phyloP scores from a whole-genome alignment of 2,797 vertebrate genomes.

The Gorsachius magnificus region DNA sequence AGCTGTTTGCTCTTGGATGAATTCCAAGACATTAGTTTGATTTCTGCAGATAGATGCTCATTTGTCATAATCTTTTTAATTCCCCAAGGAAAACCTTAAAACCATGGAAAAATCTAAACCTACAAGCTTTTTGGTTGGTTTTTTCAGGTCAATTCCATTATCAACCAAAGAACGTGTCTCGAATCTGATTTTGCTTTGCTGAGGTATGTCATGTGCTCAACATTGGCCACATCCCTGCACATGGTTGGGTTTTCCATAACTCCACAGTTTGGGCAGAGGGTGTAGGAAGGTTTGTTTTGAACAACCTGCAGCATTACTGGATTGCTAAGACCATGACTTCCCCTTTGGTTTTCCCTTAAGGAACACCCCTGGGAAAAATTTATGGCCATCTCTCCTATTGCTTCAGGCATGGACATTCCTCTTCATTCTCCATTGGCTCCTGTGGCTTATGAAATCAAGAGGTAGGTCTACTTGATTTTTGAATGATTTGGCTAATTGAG shows the following conservation, averaged over 20 bases:
- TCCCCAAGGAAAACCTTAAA: background rate
- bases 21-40: background rate
- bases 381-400: background rate
- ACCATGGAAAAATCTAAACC: background rate
- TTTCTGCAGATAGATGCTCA: background rate
- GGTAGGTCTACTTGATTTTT: background rate
- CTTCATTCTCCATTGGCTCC: background rate
- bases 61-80: background rate
- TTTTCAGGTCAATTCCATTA: background rate
- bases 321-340: background rate
- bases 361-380: background rate
- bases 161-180: background rate
- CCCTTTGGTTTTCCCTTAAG: background rate
- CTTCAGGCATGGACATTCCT: background rate
- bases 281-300: background rate
- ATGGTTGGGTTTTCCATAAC: background rate
- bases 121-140: background rate
- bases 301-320: background rate
- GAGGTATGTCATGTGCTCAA: background rate
- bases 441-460: background rate
- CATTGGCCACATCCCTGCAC: background rate
- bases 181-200: background rate
- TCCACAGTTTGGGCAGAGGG: background rate
- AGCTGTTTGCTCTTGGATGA: background rate
- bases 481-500: accelerated